Evolutionary conservation across 1,140 invertebrate genomes (phyloP).

Genomic region (Calephelis virginiensis): DNA sequence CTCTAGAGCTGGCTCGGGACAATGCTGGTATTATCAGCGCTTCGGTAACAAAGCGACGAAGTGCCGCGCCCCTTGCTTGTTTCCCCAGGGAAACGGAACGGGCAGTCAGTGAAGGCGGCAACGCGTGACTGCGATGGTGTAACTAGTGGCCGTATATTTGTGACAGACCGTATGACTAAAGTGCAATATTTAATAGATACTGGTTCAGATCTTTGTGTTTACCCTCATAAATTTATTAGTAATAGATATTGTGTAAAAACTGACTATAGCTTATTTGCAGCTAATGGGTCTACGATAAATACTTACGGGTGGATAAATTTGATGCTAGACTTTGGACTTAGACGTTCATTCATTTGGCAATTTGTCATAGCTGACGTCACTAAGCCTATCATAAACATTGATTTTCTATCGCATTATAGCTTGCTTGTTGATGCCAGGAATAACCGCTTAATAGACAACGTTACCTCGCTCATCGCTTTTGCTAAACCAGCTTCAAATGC

Average conservation of each 20-base stretch:
- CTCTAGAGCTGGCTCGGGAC: too few species aligned
- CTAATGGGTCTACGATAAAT: slow-evolving; percentile 20
- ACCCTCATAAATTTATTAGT: too few species aligned
- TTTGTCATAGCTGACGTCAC: slow-evolving; percentile 24
- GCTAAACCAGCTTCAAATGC: slow-evolving; percentile 7
- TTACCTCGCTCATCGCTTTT: slow-evolving; percentile 10
- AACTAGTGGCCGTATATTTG: too few species aligned
- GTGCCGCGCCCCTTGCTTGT: too few species aligned
- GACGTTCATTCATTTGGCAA: slow-evolving; percentile 18
- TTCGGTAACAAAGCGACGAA: too few species aligned
- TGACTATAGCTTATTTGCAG: slow-evolving; percentile 23
- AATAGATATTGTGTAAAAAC: slow-evolving; percentile 11
- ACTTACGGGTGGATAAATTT: slow-evolving; percentile 19
- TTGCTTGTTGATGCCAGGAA: slow-evolving; percentile 17
- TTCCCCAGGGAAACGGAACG: too few species aligned
- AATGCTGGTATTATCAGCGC: too few species aligned
- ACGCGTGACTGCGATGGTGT: too few species aligned
- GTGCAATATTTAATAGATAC: too few species aligned
- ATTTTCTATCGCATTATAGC: slow-evolving; percentile 21
- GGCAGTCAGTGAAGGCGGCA: too few species aligned
- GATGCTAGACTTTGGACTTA: slow-evolving; percentile 16
- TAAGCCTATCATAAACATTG: slow-evolving; percentile 22
- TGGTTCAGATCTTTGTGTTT: too few species aligned
- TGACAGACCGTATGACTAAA: too few species aligned
- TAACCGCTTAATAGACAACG: slow-evolving; percentile 22